Conservation (phyloP, 2,888 invertebrate genomes). For the Theretra japonica region DNA sequence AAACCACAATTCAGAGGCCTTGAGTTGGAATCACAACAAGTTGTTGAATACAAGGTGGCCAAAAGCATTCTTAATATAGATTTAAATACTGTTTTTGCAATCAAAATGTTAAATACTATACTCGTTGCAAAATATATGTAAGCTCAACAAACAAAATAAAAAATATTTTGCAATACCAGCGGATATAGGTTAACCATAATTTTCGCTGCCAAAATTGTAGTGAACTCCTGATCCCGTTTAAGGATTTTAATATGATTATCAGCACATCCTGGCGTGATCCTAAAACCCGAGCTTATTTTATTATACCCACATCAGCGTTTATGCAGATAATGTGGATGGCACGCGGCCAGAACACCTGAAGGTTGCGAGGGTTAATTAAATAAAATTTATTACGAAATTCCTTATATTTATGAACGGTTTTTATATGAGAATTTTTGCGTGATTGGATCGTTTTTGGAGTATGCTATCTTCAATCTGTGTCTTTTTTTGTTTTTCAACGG, state of each 20-base stretch:
- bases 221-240: neutral
- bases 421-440: neutral
- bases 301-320: slow-evolving; percentile 32
- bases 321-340: slow-evolving; percentile 31
- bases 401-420: neutral
- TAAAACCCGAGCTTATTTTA: slow-evolving; percentile 31
- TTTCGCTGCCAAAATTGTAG: neutral
- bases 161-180: neutral
- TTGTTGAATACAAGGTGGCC: no score
- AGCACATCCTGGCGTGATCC: slow-evolving; percentile 23
- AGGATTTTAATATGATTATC: slow-evolving; percentile 31
- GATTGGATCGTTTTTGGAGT: neutral
- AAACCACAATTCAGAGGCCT: no score
- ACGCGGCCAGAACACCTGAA: slow-evolving; percentile 13
- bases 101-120: no score
- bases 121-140: no score
- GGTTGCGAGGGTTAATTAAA: neutral
- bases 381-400: slow-evolving; percentile 11
- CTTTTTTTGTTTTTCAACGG: no score
- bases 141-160: no score
- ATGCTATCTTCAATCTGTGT: neutral
- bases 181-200: neutral
- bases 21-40: no score
- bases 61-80: no score
- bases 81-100: no score